Conservation (phyloP, 2,113 vertebrate genomes). For the Mirounga angustirostris region DNA sequence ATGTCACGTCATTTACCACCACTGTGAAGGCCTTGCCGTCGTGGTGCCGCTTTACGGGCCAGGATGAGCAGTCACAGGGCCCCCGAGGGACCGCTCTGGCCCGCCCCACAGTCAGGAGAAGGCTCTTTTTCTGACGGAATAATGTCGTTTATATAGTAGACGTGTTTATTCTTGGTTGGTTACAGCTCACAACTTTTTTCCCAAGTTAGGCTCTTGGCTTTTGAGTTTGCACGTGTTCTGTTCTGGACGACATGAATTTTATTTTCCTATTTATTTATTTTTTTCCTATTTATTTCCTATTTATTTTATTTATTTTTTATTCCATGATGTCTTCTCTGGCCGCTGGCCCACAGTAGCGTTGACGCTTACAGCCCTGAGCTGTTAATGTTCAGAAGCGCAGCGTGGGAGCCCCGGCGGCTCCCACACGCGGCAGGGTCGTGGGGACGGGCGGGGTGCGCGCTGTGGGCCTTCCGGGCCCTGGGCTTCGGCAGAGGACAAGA, state of each 20-base stretch:
- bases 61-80: neutral
- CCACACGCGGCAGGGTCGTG: neutral
- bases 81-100: neutral
- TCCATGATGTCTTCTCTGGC: neutral
- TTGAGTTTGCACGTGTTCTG: no score
- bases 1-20: rapidly evolving
- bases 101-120: neutral
- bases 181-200: neutral
- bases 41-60: rapidly evolving
- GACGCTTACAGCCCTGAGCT: neutral
- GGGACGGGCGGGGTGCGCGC: neutral
- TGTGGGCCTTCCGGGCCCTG: neutral
- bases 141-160: rapidly evolving
- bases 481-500: neutral
- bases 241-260: neutral
- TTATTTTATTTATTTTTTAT: no score
- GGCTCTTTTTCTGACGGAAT: neutral
- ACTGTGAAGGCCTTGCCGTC: rapidly evolving
- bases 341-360: rapidly evolving
- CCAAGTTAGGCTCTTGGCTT: neutral
- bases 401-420: neutral
- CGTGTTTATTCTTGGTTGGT: no score
- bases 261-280: no score
- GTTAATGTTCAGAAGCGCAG: neutral
- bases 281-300: no score